Base-by-base conservation (phyloP, 1,140 invertebrate genomes). In the Probaryconus sp. region DNA sequence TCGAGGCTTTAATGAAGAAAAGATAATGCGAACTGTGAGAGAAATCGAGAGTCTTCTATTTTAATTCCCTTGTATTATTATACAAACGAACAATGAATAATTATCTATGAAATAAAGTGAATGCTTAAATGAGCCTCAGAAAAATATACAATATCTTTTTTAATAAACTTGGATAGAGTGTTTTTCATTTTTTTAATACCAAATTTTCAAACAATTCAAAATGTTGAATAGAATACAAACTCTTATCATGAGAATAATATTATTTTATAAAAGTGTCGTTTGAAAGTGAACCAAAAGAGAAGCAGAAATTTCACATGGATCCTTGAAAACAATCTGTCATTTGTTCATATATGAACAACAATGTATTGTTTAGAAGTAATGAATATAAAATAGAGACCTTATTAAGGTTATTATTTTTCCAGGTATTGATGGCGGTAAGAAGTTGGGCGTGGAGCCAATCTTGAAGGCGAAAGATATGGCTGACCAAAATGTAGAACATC, bases 381-480 rank as follows among this genome's bases (percentile, higher is more conserved):
- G n/a, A n/a, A n/a, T n/a, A n/a, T n/a, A n/a, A n/a, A n/a, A n/a
- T n/a, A n/a, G n/a, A n/a, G n/a, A n/a, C n/a, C n/a, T n/a, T n/a
- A n/a, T n/a, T n/a, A n/a, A n/a, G 13, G 33, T 64, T 14, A 31
- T 2, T 68, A 67, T 74, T 70, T 63, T 76, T 63, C 18, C 74
- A 91, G 91, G 90, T 60, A 89, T 92, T 33, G 88, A 89, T 16
- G 90, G 90, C n/a, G 91, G 90, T 5, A 88, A 89, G 61, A 90
- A 90, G 77, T 79, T 91, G 83, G 96, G 96, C 10, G 94, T 98
- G 2, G 93, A 97, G 78, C 96, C 96, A 16, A 91, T 98, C 31
- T 83, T 99, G 21, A 93, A 95, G 76, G 93, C 97, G 3, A 95
- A 95, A 85, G 97, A 99, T 81, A 96, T 99, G 93, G 93, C 95